These are phyloP conservation scores for Ameiurus melas DNA, from an alignment of 2,113 vertebrate genomes.

Conservation along the genomic window DNA sequence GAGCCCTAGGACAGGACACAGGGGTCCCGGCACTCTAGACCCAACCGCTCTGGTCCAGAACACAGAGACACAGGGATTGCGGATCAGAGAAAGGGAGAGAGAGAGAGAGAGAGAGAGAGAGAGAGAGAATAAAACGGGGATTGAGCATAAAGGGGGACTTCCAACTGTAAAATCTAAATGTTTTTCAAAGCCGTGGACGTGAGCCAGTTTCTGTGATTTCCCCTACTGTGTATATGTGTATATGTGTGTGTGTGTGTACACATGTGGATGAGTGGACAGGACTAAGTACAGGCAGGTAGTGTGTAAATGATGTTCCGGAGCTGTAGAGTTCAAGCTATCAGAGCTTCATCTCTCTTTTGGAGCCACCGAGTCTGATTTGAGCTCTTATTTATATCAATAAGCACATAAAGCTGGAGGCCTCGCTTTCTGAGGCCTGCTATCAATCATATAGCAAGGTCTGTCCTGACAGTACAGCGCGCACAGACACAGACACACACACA, in stretches of 20 bases:
- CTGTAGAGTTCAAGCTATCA: conserved; percentile 45
- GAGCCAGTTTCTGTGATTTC: conserved; percentile 44
- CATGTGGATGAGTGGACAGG: not conserved
- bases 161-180: conserved; percentile 54
- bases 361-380: conserved; percentile 50
- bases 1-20: conserved; percentile 71
- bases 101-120: conserved; percentile 16
- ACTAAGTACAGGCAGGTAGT: conserved; percentile 42
- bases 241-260: conserved; percentile 1
- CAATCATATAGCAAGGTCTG: conserved; percentile 35
- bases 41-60: conserved; percentile 50
- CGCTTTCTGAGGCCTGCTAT: conserved; percentile 36
- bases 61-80: conserved; percentile 41
- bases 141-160: not conserved
- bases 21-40: conserved; percentile 67
- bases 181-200: conserved; percentile 39
- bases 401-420: conserved; percentile 42
- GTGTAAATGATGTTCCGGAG: conserved; percentile 42
- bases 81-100: conserved; percentile 17
- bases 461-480: not conserved
- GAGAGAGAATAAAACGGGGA: conserved; percentile 8
- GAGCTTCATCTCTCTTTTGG: conserved; percentile 46
- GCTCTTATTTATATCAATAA: conserved; percentile 51
- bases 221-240: not conserved
- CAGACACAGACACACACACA: not conserved